Evolutionary conservation across 2,797 vertebrate species (phyloP).

Genomic region (Benthosema pterotum): DNA sequence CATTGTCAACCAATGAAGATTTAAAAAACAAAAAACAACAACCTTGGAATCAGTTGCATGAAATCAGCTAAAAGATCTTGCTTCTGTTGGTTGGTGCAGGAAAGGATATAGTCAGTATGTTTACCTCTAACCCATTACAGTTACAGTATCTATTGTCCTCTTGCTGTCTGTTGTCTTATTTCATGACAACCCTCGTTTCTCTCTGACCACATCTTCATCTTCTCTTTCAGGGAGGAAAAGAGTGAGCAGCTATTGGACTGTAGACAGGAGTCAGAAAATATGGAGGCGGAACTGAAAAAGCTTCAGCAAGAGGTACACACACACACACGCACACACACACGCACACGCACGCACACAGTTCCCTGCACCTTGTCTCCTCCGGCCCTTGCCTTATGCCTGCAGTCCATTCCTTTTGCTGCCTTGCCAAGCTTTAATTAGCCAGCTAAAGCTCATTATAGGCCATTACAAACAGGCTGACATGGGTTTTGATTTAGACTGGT

Average conservation of each 20-base stretch:
- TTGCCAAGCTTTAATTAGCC: constrained; percentile 61
- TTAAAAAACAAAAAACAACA: no score
- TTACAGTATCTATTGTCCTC: background rate
- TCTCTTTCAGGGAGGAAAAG: constrained; percentile 91
- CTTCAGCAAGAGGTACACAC: constrained; percentile 91
- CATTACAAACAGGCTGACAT: constrained; percentile 54
- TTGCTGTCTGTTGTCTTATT: background rate
- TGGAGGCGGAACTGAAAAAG: constrained; percentile 90
- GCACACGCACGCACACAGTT: constrained; percentile 9
- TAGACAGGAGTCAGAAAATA: constrained; percentile 93
- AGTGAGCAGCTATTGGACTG: constrained; percentile 96
- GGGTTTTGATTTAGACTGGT: constrained; percentile 53
- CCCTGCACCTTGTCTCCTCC: constrained; percentile 28
- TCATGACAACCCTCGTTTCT: background rate
- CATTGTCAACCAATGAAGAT: no score
- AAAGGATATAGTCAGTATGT: no score
- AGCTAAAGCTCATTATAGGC: constrained; percentile 59
- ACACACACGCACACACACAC: background rate
- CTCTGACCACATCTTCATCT: background rate
- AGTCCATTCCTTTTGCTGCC: constrained; percentile 33
- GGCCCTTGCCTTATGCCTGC: constrained; percentile 17
- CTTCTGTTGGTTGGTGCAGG: no score
- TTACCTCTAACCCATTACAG: no score
- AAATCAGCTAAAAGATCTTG: no score
- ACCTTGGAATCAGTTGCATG: no score